These are phyloP conservation scores for Ceyx margarethae DNA, from an alignment of 2,113 vertebrate species.

Conservation along the genomic window DNA sequence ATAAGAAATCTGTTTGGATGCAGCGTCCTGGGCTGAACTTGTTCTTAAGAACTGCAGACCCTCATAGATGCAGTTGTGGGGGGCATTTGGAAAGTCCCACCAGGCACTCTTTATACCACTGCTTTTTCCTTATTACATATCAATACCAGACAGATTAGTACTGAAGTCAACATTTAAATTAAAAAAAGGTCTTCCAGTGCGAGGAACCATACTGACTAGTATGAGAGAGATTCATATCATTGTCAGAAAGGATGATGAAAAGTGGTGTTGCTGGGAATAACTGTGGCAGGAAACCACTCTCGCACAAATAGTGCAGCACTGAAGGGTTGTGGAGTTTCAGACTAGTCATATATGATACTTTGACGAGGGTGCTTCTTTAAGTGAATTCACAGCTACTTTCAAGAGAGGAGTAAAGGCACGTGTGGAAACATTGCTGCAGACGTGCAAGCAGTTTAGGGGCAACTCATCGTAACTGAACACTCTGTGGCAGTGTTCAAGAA, in stretches of 20 bases:
- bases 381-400: background rate
- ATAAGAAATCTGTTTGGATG: background rate
- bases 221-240: background rate
- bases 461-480: background rate
- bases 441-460: background rate
- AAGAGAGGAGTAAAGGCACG: background rate
- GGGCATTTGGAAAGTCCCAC: background rate
- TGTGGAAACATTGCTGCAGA: background rate
- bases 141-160: background rate
- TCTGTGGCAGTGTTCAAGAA: background rate
- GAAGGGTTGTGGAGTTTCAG: background rate
- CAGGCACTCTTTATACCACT: background rate
- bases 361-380: background rate
- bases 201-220: background rate
- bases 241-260: background rate
- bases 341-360: background rate
- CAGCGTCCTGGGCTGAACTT: background rate
- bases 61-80: background rate
- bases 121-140: background rate
- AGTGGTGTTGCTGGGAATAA: background rate
- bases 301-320: background rate
- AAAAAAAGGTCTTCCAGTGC: background rate
- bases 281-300: background rate
- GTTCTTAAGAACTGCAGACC: background rate
- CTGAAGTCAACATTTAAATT: background rate